Conservation (phyloP, 2,113 vertebrate genomes). For the Rhinolophus sinicus region DNA sequence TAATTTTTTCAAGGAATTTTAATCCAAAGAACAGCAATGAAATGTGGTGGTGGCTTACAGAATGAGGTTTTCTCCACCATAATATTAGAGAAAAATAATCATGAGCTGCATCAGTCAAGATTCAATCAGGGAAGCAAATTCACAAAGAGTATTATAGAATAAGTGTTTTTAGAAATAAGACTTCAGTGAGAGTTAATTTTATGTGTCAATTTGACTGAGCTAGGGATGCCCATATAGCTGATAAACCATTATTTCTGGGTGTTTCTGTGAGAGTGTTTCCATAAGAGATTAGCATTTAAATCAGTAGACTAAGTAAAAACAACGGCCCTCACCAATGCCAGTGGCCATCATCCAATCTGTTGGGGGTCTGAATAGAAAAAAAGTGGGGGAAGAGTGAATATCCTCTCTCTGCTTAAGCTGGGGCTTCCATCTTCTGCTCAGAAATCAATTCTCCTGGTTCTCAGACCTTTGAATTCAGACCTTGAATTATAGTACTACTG, state of each 20-base stretch:
- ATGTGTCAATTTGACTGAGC: neutral
- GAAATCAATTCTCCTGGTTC: neutral
- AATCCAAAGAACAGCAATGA: neutral
- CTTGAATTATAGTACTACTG: neutral
- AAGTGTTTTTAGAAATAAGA: neutral
- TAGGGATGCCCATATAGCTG: neutral
- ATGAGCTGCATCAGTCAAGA: neutral
- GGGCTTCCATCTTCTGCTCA: neutral
- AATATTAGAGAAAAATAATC: neutral
- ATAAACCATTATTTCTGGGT: neutral
- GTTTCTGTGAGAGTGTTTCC: neutral
- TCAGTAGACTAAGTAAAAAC: neutral
- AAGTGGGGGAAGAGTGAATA: neutral
- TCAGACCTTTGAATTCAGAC: neutral
- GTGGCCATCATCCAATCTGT: neutral
- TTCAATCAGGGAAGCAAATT: slow-evolving; percentile 12
- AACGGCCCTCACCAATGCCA: neutral
- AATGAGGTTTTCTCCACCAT: neutral
- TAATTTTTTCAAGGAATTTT: neutral
- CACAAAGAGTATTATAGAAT: neutral
- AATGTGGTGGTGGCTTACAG: neutral
- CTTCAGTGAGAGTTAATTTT: neutral
- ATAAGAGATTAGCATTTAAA: neutral
- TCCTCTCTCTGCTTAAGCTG: neutral
- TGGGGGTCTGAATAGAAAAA: neutral